Evolutionary conservation across 1,140 invertebrate species (phyloP).

Genomic region (Drosophila ananassae): DNA sequence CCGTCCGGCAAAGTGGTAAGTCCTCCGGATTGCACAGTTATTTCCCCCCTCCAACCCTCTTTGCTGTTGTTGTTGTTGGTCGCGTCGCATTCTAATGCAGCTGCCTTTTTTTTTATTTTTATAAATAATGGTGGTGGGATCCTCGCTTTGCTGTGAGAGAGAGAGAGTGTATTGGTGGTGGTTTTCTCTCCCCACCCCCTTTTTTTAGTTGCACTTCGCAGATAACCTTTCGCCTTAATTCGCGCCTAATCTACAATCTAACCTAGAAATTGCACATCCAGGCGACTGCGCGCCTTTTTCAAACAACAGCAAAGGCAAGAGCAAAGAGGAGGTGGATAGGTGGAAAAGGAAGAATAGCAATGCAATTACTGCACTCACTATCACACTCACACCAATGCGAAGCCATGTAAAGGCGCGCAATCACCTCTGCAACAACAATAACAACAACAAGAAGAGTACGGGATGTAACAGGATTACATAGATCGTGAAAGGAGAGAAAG

Average conservation of each 20-base stretch:
- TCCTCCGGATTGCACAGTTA: slow-evolving; percentile 20
- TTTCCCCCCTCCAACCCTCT: slow-evolving; percentile 7
- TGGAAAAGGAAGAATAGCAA: slow-evolving; percentile 39
- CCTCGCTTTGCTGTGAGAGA: neutral
- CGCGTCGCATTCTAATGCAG: slow-evolving; percentile 68
- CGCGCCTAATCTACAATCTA: slow-evolving; percentile 58
- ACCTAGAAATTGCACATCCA: slow-evolving; percentile 62
- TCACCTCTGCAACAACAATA: slow-evolving; percentile 30
- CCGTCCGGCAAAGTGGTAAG: slow-evolving; percentile 72
- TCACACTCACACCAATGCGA: slow-evolving; percentile 27
- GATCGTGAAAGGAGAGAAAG: slow-evolving; percentile 11
- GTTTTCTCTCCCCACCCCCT: slow-evolving; percentile 17
- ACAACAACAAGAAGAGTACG: slow-evolving; percentile 12
- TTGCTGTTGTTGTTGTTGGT: slow-evolving; percentile 21
- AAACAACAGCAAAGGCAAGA: slow-evolving; percentile 27
- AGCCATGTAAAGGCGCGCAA: slow-evolving; percentile 69
- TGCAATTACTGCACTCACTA: slow-evolving; percentile 46
- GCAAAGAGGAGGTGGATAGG: slow-evolving; percentile 5
- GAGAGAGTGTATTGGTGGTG: slow-evolving; percentile 40
- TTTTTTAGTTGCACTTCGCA: slow-evolving; percentile 13
- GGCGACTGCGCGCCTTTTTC: slow-evolving; percentile 57
- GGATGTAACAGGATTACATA: slow-evolving; percentile 64
- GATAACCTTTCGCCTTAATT: slow-evolving; percentile 29
- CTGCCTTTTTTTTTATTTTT: slow-evolving; percentile 51
- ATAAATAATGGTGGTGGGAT: slow-evolving; percentile 68